Evolutionary conservation across 2,888 invertebrate genomes (phyloP), one percentile per base, ranked within the genome.

Genomic region (Hofmannophila pseudospretella): DNA sequence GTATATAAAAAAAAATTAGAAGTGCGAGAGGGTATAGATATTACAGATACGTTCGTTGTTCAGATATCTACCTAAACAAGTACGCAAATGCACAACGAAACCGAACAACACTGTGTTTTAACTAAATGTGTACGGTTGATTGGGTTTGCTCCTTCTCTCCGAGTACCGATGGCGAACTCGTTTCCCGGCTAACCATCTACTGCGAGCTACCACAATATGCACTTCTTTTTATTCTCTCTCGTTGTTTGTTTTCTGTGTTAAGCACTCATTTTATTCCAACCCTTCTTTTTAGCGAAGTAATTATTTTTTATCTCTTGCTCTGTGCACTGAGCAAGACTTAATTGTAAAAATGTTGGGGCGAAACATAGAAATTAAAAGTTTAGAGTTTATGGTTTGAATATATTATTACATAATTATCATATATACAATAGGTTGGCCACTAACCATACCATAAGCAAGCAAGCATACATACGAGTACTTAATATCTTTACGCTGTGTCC

Each of bases 141-240:
- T 76, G 73, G 75, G 67, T 79, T 75, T 70, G 73, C 70, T 74
- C 69, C 55, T 58, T 65, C 61, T 65, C 61, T 63, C 51, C 47
- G 51, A 54, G 53, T 56, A 58, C 51, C 53, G 54, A 52, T 54
- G 46, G 49, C 51, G 53, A 51, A 58, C 61, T 58, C 58, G 56
- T 61, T 67, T 54, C 60, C 60, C 55, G 55, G 63, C 58, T 58
- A 60, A 60, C 67, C 62, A 60, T 67, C 60, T 65, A 65, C 65
- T 67, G 59, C 47, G 57, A 61, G 41, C 58, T 49, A 58, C 49
- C 57, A 65, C 66, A 72, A 68, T 67, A 68, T 64, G 61, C 63
- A 62, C 46, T 50, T 53, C 58, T 64, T 67, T 66, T 73, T 61
- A 58, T 67, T 56, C 51, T 54, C 63, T 67, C 60, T 55, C 58